Base-by-base conservation (phyloP, 2,113 vertebrate species). In the Poeciliopsis retropinna region DNA sequence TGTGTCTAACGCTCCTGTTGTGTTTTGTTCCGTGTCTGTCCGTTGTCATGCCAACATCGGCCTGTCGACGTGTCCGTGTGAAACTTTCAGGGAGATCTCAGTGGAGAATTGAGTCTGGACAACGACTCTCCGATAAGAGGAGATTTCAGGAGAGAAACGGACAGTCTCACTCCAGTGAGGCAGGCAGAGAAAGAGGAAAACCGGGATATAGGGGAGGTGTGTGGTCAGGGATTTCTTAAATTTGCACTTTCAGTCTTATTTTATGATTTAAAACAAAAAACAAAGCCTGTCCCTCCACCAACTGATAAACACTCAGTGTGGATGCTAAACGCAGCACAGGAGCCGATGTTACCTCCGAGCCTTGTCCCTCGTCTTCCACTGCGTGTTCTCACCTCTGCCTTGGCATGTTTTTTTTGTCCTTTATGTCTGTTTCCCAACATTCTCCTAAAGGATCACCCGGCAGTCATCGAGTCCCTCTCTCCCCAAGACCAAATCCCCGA, bases 91-190 rank as follows among this genome's bases (percentile, higher is more conserved):
- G 11, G 96, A 97, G 84, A 89, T 96, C 81, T 94, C 95, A 10
- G 78, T 96, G 85, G 96, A 96, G 90, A 96, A 88, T 81, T 96
- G 84, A 95, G 87, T 88, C 92, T 96, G 25, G 95, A 96, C 70
- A 84, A 67, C 3, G 95, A 96, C 44, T 92, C 91, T 63, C 92
- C 92, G 5, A 84, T 92, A 65, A 94, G 88, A 85, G 82, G 87
- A 69, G 93, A 94, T 85, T 91, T 88, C 91, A 93, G 90, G 79
- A 92, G 84, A 87, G 92, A 94, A 72, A 63, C 73, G 34, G 94
- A 94, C 60, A 75, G 77, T 72, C 70, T 90, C 77, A 91, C 89
- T 44, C 88, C 82, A 85, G 92, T 92, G 90, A 93, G 92, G 84
- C 71, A 79, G 81, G 77, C 69, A 67, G 79, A 81, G 63, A 76